Conservation (phyloP, 1,140 invertebrate species). For the Sitophilus oryzae region DNA sequence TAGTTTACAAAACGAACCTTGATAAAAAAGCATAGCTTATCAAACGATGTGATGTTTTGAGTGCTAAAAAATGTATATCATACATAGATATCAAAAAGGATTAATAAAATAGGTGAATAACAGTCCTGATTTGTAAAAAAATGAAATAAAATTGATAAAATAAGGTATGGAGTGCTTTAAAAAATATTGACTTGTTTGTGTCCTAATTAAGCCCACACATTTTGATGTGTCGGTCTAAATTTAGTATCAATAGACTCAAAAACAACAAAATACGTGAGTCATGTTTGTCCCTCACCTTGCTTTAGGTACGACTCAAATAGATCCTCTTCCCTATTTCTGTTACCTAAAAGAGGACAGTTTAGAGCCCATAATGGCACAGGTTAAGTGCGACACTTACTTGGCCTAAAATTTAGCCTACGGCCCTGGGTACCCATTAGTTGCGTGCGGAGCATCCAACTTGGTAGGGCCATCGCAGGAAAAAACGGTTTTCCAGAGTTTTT, state of each 20-base stretch:
- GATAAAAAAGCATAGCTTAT: no score
- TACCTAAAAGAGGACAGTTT: slow-evolving; percentile 18
- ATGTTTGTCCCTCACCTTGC: slow-evolving; percentile 15
- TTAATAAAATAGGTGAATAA: no score
- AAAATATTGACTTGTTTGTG: slow-evolving; percentile 7
- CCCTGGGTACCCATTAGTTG: slow-evolving; percentile 17
- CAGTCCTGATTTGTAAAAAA: no score
- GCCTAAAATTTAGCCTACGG: slow-evolving; percentile 20
- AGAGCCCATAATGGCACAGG: not conserved
- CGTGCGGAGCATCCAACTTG: slow-evolving; percentile 25
- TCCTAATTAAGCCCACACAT: slow-evolving; percentile 2
- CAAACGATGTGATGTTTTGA: no score
- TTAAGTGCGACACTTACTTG: slow-evolving; percentile 15
- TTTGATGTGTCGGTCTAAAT: not conserved
- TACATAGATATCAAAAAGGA: not conserved
- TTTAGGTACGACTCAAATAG: slow-evolving; percentile 20
- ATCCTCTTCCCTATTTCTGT: slow-evolving; percentile 25
- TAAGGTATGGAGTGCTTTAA: not conserved
- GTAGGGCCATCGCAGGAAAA: slow-evolving; percentile 25
- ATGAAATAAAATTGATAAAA: no score
- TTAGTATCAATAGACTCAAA: slow-evolving; percentile 1
- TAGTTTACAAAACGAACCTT: not conserved
- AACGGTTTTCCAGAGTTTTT: slow-evolving; percentile 9
- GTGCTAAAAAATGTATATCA: no score
- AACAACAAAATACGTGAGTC: slow-evolving; percentile 4